phyloP scores from a whole-genome alignment of 2,113 vertebrate genomes.

The Podocnemis expansa region DNA sequence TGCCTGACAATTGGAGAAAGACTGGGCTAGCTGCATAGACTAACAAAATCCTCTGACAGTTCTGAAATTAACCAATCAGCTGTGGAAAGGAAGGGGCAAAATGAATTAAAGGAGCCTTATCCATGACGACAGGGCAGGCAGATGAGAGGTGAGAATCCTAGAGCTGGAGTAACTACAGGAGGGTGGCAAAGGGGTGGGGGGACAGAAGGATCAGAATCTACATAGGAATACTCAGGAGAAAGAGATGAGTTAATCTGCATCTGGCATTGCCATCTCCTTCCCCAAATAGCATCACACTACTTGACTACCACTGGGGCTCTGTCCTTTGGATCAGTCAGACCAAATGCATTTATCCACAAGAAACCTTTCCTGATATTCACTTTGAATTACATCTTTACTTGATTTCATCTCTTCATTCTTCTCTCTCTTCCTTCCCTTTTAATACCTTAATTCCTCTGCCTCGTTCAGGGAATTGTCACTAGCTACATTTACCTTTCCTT shows the following conservation, averaged over 20 bases:
- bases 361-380: background rate
- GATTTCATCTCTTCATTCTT: background rate
- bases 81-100: fast-evolving
- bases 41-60: background rate
- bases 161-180: background rate
- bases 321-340: background rate
- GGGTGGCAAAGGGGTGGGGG: background rate
- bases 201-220: background rate
- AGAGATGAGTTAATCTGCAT: background rate
- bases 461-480: background rate
- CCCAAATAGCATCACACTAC: background rate
- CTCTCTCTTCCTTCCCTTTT: background rate
- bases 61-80: background rate
- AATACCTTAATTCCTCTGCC: background rate
- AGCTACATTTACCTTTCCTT: background rate
- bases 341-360: background rate
- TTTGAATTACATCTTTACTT: background rate
- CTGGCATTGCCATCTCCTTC: background rate
- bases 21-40: background rate
- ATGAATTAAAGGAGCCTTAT: background rate
- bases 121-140: background rate
- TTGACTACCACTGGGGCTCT: background rate
- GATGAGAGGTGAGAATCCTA: background rate
- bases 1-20: background rate
- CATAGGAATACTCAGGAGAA: fast-evolving